Percentiles rank a stretch among this genome's conserved stretches.
Conservation (phyloP, 2,797 vertebrate species). For the Ptychobarbus kaznakovi region DNA sequence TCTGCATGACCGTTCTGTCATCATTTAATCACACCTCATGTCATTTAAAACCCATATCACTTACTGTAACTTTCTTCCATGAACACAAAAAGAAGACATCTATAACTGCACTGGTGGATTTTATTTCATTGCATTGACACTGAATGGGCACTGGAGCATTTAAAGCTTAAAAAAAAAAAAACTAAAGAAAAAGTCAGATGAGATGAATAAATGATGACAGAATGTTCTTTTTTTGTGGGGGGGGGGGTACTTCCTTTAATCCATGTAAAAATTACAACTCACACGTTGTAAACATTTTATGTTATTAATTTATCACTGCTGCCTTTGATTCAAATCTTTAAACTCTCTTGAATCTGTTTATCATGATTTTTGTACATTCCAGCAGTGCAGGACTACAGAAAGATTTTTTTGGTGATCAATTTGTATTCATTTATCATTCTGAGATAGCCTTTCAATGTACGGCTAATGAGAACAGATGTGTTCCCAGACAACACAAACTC, state of each 20-base stretch:
- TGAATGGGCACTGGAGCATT: background rate
- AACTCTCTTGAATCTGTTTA: background rate
- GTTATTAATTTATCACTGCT: background rate
- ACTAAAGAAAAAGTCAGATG: background rate
- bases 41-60: background rate
- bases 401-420: constrained; percentile 26
- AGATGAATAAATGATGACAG: background rate
- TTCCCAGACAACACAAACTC: constrained; percentile 20
- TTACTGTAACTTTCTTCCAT: constrained; percentile 2
- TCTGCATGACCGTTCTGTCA: background rate
- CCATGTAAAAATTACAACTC: background rate
- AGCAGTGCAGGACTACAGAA: background rate
- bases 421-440: constrained; percentile 46
- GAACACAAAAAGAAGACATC: background rate
- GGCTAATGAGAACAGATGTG: constrained; percentile 53
- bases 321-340: background rate
- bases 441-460: constrained; percentile 33
- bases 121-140: background rate
- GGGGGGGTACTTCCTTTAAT: background rate
- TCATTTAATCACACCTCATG: background rate
- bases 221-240: background rate
- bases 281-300: too few species aligned
- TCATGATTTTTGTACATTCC: background rate
- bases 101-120: background rate
- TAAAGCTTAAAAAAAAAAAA: background rate